Evolutionary conservation across 2,113 vertebrate genomes (phyloP).

Genomic region (Nematolebias whitei): DNA sequence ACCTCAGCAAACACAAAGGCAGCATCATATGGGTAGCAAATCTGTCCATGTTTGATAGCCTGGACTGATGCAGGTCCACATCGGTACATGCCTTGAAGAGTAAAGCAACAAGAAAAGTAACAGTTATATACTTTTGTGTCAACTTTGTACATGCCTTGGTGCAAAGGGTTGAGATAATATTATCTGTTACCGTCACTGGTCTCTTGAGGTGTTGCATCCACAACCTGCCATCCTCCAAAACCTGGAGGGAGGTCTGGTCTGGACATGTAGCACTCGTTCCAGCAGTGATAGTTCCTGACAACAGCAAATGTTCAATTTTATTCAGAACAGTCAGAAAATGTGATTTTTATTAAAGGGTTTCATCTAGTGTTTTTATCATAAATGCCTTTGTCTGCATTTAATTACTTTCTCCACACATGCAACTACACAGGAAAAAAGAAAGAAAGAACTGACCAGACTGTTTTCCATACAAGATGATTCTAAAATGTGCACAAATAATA

Average conservation of each 20-base stretch:
- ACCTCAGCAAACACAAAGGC: constrained; percentile 95
- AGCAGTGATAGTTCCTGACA: constrained; percentile 96
- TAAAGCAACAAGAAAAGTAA: constrained; percentile 4
- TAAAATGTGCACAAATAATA: not conserved
- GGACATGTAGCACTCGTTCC: constrained; percentile 96
- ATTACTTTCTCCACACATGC: not conserved
- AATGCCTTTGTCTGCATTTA: not conserved
- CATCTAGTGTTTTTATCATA: not conserved
- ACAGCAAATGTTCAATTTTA: not conserved
- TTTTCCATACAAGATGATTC: not conserved
- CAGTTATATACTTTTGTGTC: not conserved
- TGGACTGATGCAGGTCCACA: constrained; percentile 94
- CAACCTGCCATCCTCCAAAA: constrained; percentile 95
- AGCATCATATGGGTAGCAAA: constrained; percentile 92
- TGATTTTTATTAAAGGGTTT: not conserved
- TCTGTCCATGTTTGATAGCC: constrained; percentile 92
- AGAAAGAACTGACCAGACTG: no score
- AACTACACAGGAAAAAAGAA: not conserved
- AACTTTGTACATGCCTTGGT: not conserved
- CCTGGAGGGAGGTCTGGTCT: constrained; percentile 91
- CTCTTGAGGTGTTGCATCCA: constrained; percentile 96
- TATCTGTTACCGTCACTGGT: constrained; percentile 90
- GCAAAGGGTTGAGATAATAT: not conserved
- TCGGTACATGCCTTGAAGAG: constrained; percentile 88
- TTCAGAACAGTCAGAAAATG: not conserved